Percentiles rank a stretch among this genome's conserved stretches.
phyloP scores from a whole-genome alignment of 2,888 invertebrate species.

The Mystacides longicornis region DNA sequence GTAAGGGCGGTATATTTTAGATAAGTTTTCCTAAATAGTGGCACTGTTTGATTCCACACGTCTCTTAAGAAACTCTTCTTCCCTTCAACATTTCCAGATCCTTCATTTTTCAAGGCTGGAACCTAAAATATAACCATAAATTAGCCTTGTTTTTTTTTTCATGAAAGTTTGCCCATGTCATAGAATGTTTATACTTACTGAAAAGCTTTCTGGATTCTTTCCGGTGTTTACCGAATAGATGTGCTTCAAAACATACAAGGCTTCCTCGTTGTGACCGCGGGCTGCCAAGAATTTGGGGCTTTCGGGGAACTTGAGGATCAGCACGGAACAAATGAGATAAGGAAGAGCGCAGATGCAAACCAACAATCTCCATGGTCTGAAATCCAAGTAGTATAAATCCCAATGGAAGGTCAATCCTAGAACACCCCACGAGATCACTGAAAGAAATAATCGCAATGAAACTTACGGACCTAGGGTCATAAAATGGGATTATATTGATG shows the following conservation, averaged over 20 bases:
- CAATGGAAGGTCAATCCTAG: slow-evolving; percentile 16
- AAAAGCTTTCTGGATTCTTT: slow-evolving; percentile 40
- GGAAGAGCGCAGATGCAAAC: slow-evolving; percentile 54
- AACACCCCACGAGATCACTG: slow-evolving; percentile 21
- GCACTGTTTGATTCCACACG: slow-evolving; percentile 47
- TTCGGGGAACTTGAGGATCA: slow-evolving; percentile 57
- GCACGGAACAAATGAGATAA: slow-evolving; percentile 49
- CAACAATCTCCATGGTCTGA: slow-evolving; percentile 46
- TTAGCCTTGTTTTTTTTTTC: too few species aligned
- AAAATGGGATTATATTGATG: not conserved
- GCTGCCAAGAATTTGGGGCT: slow-evolving; percentile 71
- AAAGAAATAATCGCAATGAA: not conserved
- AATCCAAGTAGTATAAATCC: slow-evolving; percentile 11
- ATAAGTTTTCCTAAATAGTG: slow-evolving; percentile 47
- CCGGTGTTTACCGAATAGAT: slow-evolving; percentile 50
- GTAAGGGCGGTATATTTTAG: slow-evolving; percentile 48
- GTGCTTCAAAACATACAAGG: slow-evolving; percentile 51
- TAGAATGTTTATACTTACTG: slow-evolving; percentile 41
- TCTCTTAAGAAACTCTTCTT: slow-evolving; percentile 3
- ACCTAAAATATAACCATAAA: too few species aligned
- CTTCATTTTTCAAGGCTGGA: not conserved
- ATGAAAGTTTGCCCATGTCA: too few species aligned
- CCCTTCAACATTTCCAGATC: not conserved
- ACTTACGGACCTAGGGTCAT: not conserved
- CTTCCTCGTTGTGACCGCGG: slow-evolving; percentile 53